phyloP scores from a whole-genome alignment of 2,797 vertebrate species.

The Mycteria americana region DNA sequence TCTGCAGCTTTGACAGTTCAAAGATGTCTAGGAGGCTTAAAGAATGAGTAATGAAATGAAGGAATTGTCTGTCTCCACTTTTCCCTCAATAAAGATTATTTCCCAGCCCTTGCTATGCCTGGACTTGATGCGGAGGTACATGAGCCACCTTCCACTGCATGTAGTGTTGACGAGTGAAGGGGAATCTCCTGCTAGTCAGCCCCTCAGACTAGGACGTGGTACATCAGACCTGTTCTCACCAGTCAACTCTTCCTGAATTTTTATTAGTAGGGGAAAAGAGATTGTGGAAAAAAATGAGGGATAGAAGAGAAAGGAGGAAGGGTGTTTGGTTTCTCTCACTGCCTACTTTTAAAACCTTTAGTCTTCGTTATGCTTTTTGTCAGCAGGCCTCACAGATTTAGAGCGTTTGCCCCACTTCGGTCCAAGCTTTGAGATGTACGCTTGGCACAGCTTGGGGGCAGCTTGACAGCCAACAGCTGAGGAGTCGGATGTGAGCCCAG shows the following conservation, averaged over 20 bases:
- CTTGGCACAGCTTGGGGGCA: slow-evolving; percentile 19
- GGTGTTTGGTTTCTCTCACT: not conserved
- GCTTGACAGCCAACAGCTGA: slow-evolving; percentile 37
- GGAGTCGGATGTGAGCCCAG: not conserved
- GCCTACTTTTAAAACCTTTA: not conserved
- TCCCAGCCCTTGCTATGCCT: not conserved
- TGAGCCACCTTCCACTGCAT: not conserved
- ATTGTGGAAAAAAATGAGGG: not conserved
- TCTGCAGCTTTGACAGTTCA: not conserved
- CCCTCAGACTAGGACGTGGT: not conserved
- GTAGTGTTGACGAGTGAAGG: not conserved
- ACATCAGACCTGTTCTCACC: not conserved
- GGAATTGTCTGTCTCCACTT: not conserved
- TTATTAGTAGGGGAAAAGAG: not conserved
- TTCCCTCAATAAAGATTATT: not conserved
- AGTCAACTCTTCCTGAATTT: not conserved
- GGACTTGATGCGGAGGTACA: not conserved
- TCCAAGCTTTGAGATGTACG: not conserved
- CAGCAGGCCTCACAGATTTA: slow-evolving; percentile 13
- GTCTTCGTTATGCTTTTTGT: not conserved
- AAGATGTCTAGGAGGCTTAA: not conserved
- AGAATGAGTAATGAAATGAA: not conserved
- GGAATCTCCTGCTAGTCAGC: not conserved
- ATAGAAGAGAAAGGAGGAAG: not conserved
- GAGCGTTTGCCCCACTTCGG: not conserved